Evolutionary conservation across 30 jellyfish, hydroid and myxozoan species (phyloP).

Genomic region (Sanderia malayensis): DNA sequence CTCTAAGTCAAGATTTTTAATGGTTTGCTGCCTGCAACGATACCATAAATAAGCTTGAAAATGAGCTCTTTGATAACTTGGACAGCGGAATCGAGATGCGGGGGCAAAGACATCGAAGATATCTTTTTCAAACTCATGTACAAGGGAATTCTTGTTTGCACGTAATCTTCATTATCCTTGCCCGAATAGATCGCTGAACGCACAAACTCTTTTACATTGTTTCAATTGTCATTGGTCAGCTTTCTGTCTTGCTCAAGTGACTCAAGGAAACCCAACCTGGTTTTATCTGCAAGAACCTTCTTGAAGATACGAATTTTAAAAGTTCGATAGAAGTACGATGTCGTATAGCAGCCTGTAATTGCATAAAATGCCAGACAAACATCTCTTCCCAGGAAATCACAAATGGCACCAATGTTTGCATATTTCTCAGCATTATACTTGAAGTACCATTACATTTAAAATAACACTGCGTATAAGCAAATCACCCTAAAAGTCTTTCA

Average conservation of each 20-base stretch:
- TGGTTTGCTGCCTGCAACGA: too few relatives aligned
- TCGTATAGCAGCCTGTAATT: too few relatives aligned
- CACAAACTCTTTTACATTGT: conserved; percentile 30
- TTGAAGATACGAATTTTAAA: too few relatives aligned
- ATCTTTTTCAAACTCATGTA: conserved; percentile 18
- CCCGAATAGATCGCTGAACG: conserved; percentile 25
- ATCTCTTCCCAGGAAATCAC: not conserved
- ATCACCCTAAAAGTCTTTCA: too few relatives aligned
- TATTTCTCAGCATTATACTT: conserved; percentile 14
- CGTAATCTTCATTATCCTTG: too few relatives aligned
- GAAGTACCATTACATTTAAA: too few relatives aligned
- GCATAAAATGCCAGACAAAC: conserved; percentile 1
- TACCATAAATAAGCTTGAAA: conserved; percentile 51
- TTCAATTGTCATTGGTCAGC: conserved; percentile 5
- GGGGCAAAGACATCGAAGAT: conserved; percentile 55
- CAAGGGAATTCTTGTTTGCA: too few relatives aligned
- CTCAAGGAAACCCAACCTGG: conserved; percentile 19
- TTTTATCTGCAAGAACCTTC: conserved; percentile 1
- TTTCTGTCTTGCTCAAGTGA: conserved; percentile 30
- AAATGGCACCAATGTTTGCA: conserved; percentile 23
- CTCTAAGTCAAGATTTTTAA: conserved; percentile 38
- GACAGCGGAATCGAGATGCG: conserved; percentile 53
- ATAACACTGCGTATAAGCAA: too few relatives aligned
- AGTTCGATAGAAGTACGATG: conserved; percentile 36
- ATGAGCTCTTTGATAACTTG: conserved; percentile 48